These are phyloP conservation scores for Amazona vittata DNA, from an alignment of 2,113 vertebrate genomes.

Conservation along the genomic window DNA sequence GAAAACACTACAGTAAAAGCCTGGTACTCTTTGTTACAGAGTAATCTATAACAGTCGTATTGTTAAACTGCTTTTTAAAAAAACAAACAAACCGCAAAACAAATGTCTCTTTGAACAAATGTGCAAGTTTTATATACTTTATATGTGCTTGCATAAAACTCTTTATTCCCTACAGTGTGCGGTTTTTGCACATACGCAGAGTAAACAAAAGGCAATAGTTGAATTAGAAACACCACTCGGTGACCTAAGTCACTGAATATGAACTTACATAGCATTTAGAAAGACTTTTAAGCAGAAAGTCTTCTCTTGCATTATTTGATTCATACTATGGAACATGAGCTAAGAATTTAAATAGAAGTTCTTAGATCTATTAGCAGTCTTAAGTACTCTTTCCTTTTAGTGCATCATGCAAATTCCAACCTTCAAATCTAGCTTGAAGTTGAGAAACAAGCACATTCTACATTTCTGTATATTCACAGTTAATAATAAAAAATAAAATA, in stretches of 20 bases:
- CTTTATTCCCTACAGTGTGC: background rate
- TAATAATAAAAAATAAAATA: background rate
- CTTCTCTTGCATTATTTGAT: background rate
- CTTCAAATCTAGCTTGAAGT: background rate
- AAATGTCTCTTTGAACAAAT: background rate
- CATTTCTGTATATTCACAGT: background rate
- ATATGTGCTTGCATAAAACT: background rate
- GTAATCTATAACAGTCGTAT: background rate
- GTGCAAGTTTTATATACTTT: background rate
- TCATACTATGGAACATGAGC: background rate
- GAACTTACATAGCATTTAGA: background rate
- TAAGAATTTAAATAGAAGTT: background rate
- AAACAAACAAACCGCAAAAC: background rate
- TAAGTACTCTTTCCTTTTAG: background rate
- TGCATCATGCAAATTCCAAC: background rate
- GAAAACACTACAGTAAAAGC: background rate
- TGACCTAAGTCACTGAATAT: background rate
- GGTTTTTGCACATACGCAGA: background rate
- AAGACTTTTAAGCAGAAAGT: background rate
- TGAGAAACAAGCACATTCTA: background rate
- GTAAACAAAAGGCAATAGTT: background rate
- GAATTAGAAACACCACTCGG: background rate
- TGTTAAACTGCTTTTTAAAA: background rate
- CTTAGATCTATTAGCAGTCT: background rate
- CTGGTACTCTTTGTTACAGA: background rate